These are phyloP conservation scores for Aphelinus certus DNA, from an alignment of 1,140 invertebrate species.

Conservation along the genomic window DNA sequence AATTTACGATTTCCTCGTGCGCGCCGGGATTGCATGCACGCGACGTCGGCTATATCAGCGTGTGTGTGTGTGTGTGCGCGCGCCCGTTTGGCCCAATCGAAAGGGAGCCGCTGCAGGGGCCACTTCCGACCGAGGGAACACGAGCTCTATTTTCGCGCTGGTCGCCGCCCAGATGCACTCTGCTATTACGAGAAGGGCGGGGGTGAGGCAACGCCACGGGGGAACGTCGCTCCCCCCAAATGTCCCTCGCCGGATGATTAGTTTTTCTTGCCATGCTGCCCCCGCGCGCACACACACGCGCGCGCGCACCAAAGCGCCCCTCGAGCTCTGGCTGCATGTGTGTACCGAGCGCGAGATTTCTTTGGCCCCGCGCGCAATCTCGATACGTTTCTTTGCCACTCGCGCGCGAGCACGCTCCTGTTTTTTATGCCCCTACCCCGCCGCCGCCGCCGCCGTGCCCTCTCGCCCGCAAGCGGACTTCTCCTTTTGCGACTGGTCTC, in stretches of 20 bases:
- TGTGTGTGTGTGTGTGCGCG: background rate
- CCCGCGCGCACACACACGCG: background rate
- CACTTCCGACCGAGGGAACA: background rate
- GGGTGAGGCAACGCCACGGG: background rate
- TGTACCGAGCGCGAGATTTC: background rate
- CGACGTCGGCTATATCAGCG: background rate
- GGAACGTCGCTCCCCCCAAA: background rate
- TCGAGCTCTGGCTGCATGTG: no score
- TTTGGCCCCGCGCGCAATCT: background rate
- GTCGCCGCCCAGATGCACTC: constrained; percentile 62
- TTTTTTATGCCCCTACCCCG: no score
- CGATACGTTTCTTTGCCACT: background rate
- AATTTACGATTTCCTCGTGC: constrained; percentile 18
- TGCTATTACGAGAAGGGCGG: constrained; percentile 53
- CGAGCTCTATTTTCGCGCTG: background rate
- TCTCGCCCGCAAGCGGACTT: no score
- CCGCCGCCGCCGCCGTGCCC: no score
- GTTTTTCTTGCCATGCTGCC: constrained; percentile 26
- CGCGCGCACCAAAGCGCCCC: no score
- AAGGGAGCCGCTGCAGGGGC: background rate
- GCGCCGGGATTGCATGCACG: background rate
- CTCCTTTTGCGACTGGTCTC: no score
- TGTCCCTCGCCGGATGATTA: constrained; percentile 18
- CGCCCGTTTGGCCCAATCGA: background rate
- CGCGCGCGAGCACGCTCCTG: no score